A percentile compares a stretch with the other conserved stretches of the same genome.
Conservation (phyloP, 2,797 vertebrate species). For the Salarias fasciatus region DNA sequence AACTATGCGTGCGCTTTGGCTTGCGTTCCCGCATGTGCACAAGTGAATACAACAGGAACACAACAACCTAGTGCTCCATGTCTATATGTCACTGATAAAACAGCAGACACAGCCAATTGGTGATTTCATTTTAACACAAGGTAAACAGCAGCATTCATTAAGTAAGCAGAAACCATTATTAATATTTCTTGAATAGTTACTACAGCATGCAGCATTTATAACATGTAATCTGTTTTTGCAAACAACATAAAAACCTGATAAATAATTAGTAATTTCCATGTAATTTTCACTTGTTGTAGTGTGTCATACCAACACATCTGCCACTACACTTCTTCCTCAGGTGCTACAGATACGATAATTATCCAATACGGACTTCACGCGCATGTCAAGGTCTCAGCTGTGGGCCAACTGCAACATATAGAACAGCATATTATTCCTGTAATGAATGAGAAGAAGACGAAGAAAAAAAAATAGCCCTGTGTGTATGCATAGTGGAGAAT, state of each 20-base stretch:
- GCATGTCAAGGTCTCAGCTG: conserved; percentile 6
- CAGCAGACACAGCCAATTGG: too few relatives aligned
- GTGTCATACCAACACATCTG: neutral
- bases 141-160: too few relatives aligned
- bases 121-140: too few relatives aligned
- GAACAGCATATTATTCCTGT: conserved; percentile 19
- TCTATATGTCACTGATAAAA: too few relatives aligned
- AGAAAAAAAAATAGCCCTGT: conserved; percentile 19
- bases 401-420: neutral
- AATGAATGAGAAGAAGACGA: conserved; percentile 19
- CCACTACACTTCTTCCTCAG: neutral
- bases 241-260: neutral
- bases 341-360: neutral
- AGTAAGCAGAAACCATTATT: too few relatives aligned
- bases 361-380: neutral
- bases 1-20: too few relatives aligned
- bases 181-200: too few relatives aligned
- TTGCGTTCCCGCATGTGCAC: too few relatives aligned
- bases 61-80: too few relatives aligned
- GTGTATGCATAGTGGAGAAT: conserved; percentile 29
- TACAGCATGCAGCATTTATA: too few relatives aligned
- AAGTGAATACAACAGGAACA: too few relatives aligned
- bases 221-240: too few relatives aligned
- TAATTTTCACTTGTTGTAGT: neutral
- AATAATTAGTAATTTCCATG: neutral